Conservation (phyloP, 2,888 invertebrate species). For the Ctenicera cuprea region DNA sequence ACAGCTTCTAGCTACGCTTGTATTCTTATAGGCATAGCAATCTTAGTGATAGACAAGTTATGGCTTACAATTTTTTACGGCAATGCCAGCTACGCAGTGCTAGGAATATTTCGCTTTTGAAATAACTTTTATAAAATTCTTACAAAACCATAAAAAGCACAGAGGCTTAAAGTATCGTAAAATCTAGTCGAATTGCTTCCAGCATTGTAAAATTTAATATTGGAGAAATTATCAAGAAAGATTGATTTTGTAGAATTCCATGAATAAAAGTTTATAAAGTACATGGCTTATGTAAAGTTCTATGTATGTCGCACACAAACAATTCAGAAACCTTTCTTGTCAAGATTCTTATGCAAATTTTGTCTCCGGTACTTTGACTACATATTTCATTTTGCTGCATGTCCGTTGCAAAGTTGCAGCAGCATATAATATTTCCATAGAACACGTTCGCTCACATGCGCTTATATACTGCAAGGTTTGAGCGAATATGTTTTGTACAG, state of each 20-base stretch:
- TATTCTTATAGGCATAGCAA: too few species aligned
- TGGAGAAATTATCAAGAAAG: background rate
- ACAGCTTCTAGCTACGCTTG: too few species aligned
- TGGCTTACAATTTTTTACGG: too few species aligned
- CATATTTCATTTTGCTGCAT: conserved; percentile 10
- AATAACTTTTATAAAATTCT: too few species aligned
- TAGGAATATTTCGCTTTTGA: too few species aligned
- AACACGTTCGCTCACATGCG: background rate
- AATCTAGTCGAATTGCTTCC: background rate
- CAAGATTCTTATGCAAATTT: conserved; percentile 20
- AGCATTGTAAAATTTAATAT: background rate
- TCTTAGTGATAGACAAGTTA: too few species aligned
- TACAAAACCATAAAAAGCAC: too few species aligned
- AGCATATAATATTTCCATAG: background rate
- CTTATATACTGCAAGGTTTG: background rate
- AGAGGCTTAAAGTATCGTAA: too few species aligned
- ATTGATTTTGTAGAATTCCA: background rate
- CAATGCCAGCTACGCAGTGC: too few species aligned
- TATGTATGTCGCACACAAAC: conserved; percentile 9
- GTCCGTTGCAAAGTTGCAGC: background rate
- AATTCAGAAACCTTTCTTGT: conserved; percentile 6
- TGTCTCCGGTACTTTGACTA: background rate
- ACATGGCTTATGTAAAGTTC: background rate
- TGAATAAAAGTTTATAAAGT: background rate
- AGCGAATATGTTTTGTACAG: too few species aligned